Evolutionary conservation across 2,113 vertebrate species (phyloP), one percentile per base, ranked within the genome.

Genomic region (Cryptoleucopteryx plumbea): DNA sequence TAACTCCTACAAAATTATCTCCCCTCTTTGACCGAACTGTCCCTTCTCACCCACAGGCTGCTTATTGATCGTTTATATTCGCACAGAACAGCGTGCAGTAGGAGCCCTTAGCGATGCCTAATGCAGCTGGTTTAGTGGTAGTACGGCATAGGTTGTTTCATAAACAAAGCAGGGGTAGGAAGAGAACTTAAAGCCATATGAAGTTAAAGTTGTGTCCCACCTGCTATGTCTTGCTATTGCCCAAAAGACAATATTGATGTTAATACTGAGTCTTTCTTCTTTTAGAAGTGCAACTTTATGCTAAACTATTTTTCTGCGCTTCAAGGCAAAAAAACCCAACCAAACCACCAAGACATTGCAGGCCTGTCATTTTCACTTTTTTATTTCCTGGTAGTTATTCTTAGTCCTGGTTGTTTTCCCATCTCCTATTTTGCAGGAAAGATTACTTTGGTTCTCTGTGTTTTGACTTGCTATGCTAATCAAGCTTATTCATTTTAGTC

Each of bases 21-120:
- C 5, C 1, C 1, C 0, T 1, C 8, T 48, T 14, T 74, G 47
- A 17, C 34, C 9, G 82, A 70, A 1, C 31, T 14, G 23, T 56
- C 7, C 11, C 21, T 53, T 61, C 7, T 82, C 0, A 0, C 29
- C 26, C 20, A 4, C 3, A 10, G 36, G 10, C 53, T 73, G 26
- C 4, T 53, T 38, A 2, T 13, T 36, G 48, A 4, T 43, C 13
- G 2, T 10, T 62, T 65, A 2, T 22, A 4, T 38, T 45, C 2
- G 22, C 10, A 12, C 2, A 11, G 38, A 56, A 13, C 22, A n/a
- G n/a, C 1, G 2, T 26, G 11, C 20, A 23, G 36, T 27, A 22
- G 42, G 50, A 83, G 63, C 25, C 2, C 16, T 13, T 20, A 83
- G 43, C 23, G 56, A 3, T 0, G 0, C n/a, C 9, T 38, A 5